Base-by-base conservation (phyloP, 1,140 invertebrate genomes). In the Papilio dardanus region DNA sequence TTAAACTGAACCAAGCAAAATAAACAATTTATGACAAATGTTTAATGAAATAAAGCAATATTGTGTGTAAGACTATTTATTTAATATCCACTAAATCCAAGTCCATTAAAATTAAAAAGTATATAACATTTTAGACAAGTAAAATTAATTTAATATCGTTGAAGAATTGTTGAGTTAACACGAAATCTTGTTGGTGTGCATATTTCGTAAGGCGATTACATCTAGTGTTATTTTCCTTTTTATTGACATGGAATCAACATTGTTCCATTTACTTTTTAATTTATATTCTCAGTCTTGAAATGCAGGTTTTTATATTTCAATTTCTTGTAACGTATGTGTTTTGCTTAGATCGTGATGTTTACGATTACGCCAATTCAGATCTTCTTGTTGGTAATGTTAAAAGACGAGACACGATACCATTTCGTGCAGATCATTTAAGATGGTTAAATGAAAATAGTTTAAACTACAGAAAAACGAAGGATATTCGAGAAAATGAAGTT, bases 401-500 rank as follows among this genome's bases (percentile, higher is more conserved):
- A 58, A 73, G 50, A 6, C 58, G 71, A 35, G 71, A 73, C 12
- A 58, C 71, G 21, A 73, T 73, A 19, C 71, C 71, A 4, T 58
- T 73, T 14, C 42, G 54, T 5, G n/a, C 31, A 21, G 19, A 73
- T 30, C 19, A 14, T 21, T 37, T 30, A 35, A 73, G 8, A 40
- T 69, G 33, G 31, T 28, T 69, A 42, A 35, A 31, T 73, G 35
- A 40, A 31, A 66, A 33, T 21, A 69, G n/a, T 21, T 58, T 73
- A 14, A 73, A 30, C 1, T 73, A 73, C 7, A 54, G 71, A 73
- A 73, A 40, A 73, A 73, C 71, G 12, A 73, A 73, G n/a, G 71
- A 73, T 24, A 73, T 73, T 5, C 30, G 71, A 14, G 71, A 73
- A 35, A 31, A 58, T 21, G 69, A 31, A 31, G 19, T 46, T 54